Conservation (phyloP, 2,888 invertebrate genomes). For the Leucania comma region DNA sequence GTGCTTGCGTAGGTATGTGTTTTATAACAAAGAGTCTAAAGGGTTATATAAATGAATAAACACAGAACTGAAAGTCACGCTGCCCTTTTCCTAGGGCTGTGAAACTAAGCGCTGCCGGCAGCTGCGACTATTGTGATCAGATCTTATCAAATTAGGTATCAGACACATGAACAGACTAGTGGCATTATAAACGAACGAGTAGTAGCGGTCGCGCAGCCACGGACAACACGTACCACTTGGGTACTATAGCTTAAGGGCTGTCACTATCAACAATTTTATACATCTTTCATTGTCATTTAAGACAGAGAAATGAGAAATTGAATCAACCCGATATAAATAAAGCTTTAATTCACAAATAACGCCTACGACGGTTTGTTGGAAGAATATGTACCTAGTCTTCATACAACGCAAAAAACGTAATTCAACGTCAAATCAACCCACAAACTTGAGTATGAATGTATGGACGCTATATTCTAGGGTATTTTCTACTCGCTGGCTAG, state of each 20-base stretch:
- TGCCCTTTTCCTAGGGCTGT: not conserved
- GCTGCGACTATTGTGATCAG: not conserved
- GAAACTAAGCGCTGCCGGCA: not conserved
- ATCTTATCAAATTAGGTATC: conserved; percentile 14
- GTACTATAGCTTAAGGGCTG: conserved; percentile 19
- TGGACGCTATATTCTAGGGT: too few relatives aligned
- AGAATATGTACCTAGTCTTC: too few relatives aligned
- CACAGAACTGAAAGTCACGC: conserved; percentile 9
- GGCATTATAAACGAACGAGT: conserved; percentile 17
- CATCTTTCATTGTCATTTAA: not conserved
- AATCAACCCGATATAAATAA: too few relatives aligned
- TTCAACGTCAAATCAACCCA: too few relatives aligned
- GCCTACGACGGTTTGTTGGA: too few relatives aligned
- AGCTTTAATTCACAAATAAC: too few relatives aligned
- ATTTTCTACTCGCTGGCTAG: too few relatives aligned
- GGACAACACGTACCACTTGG: not conserved
- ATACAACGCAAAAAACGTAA: too few relatives aligned
- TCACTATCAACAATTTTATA: not conserved
- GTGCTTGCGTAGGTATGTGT: not conserved
- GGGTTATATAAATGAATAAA: conserved; percentile 10
- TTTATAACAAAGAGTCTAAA: not conserved
- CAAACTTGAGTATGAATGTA: too few relatives aligned
- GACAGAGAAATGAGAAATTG: too few relatives aligned
- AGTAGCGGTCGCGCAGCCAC: not conserved
- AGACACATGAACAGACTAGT: conserved; percentile 12